A percentile compares a stretch with the other conserved stretches of the same genome.
Evolutionary conservation across 2,888 invertebrate species (phyloP).

Genomic region (Eucera pruinosa): DNA sequence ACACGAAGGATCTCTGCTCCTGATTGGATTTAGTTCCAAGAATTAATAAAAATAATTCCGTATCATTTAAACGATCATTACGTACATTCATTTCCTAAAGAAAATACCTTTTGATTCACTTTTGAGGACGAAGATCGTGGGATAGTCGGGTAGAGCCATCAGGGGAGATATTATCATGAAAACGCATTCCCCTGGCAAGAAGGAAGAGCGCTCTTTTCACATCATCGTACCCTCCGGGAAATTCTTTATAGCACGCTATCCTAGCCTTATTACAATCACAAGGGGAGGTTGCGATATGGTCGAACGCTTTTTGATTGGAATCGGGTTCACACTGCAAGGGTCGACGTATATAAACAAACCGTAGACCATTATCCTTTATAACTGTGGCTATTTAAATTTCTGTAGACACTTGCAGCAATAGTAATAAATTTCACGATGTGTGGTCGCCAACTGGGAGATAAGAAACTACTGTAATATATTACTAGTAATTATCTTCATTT

Average conservation of each 20-base stretch:
- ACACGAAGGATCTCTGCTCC: no score
- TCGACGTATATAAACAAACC: constrained; percentile 16
- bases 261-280: constrained; percentile 7
- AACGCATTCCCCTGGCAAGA: background rate
- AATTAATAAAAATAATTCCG: no score
- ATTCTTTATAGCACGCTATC: constrained; percentile 7
- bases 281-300: background rate
- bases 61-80: background rate
- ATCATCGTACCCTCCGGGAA: constrained; percentile 1
- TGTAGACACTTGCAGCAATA: background rate
- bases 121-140: background rate
- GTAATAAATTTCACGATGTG: constrained; percentile 12
- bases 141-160: background rate
- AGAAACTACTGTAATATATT: background rate
- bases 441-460: background rate
- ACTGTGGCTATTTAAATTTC: constrained; percentile 24
- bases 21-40: no score
- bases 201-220: constrained; percentile 2
- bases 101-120: background rate
- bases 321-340: background rate
- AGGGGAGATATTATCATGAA: constrained; percentile 1
- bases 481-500: background rate
- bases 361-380: constrained; percentile 22
- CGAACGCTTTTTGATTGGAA: constrained; percentile 9
- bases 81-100: background rate